A percentile compares a stretch with the other conserved stretches of the same genome.
phyloP scores from a whole-genome alignment of 2,888 invertebrate species.

The Lochmaea crataegi region DNA sequence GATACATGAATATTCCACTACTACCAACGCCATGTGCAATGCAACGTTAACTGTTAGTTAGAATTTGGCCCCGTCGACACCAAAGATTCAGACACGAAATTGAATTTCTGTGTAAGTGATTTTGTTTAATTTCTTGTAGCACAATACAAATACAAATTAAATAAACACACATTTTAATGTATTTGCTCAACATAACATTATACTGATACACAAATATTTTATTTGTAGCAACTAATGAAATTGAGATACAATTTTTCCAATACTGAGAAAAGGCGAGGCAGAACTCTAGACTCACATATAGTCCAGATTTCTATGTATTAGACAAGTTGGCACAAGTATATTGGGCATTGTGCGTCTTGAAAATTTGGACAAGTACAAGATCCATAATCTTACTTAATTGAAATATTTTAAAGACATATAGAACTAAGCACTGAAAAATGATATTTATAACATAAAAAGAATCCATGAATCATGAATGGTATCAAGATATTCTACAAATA shows the following conservation, averaged over 20 bases:
- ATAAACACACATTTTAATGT: too few species aligned
- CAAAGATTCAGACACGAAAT: too few species aligned
- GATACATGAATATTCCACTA: too few species aligned
- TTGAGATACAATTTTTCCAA: neutral
- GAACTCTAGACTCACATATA: neutral
- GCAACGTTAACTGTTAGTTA: too few species aligned
- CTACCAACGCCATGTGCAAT: too few species aligned
- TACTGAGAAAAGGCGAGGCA: neutral
- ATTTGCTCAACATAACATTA: neutral
- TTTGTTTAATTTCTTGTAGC: too few species aligned
- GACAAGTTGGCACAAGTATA: slow-evolving; percentile 14
- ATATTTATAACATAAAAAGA: neutral
- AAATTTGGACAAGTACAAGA: slow-evolving; percentile 9
- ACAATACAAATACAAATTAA: too few species aligned
- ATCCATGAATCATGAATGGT: neutral
- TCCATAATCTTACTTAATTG: neutral
- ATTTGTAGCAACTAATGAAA: neutral
- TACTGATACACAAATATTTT: neutral
- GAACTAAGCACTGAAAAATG: neutral
- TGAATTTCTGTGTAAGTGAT: too few species aligned
- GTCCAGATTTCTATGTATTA: slow-evolving; percentile 5
- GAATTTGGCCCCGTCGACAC: too few species aligned
- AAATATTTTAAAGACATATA: slow-evolving; percentile 1
- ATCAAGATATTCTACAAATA: neutral
- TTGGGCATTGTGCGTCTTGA: slow-evolving; percentile 16